Evolutionary conservation across 2,888 invertebrate genomes (phyloP), one percentile per base, ranked within the genome.

Genomic region (Ganaspis brasiliensis): DNA sequence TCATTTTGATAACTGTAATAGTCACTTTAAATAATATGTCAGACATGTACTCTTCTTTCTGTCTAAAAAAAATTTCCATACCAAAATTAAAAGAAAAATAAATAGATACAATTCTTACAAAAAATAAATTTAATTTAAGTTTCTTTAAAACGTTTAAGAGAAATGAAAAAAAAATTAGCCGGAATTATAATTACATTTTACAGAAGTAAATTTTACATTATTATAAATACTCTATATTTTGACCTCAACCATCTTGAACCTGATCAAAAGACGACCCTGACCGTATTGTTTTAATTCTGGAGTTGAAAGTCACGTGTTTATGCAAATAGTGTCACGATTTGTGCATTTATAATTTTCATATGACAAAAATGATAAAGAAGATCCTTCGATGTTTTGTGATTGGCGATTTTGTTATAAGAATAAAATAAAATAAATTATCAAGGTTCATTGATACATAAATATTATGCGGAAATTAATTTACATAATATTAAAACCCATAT

Each of bases 161-260:
- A 31, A 31, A 31, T 31, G 6, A 31, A 31, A 31, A 2, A 31
- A 31, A 31, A 31, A 31, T 31, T 31, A 2, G n/a, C n/a, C n/a
- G n/a, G n/a, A n/a, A n/a, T n/a, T n/a, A n/a, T n/a, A n/a, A n/a
- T n/a, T n/a, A n/a, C n/a, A n/a, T n/a, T n/a, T n/a, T n/a, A n/a
- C n/a, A n/a, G n/a, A n/a, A n/a, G n/a, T n/a, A n/a, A n/a, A n/a
- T n/a, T n/a, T n/a, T n/a, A n/a, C n/a, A n/a, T n/a, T n/a, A n/a
- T n/a, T n/a, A n/a, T n/a, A n/a, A n/a, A n/a, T n/a, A 21, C 19
- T 21, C 37, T 37, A 63, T 40, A 63, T 63, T 63, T 63, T 40
- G 63, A 21, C 40, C 37, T 21, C 40, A 37, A 21, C 40, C 37
- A 19, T 63, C 21, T 63, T 63, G 14, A 63, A 63, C n/a, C 14